Evolutionary conservation across 2,888 invertebrate species (phyloP), one percentile per base, ranked within the genome.

Genomic region (Cataglyphis cursor): DNA sequence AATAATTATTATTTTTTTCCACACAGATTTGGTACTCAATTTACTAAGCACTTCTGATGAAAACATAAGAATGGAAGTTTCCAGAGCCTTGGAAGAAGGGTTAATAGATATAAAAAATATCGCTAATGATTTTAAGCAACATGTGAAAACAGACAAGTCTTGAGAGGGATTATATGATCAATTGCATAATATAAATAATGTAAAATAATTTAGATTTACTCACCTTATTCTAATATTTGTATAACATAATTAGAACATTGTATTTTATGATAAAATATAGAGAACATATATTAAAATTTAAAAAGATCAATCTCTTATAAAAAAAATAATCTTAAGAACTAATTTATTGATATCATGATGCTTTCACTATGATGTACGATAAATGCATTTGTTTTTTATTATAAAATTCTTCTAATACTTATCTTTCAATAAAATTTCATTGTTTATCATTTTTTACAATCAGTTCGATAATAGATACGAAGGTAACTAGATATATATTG

Each of bases 11-110:
- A 8, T 48, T 35, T 85, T 88, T 88, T 87, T 89, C 89, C 88
- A 94, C 95, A 62, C 93, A 97, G 97, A 97, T 95, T 95, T 96
- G 88, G 97, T 97, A 0, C 95, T 97, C 18, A 95, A 96, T 91
- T 95, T 96, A 89, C 94, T 97, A 85, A 96, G 96, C 88, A 95
- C 95, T 18, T 95, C 96, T 12, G 95, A 95, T 24, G 95, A 95
- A 24, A 94, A 94, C 57, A 93, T 94, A 18, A 96, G 96, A 89
- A 94, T 95, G n/a, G 95, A 96, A 86, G 93, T 94, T 48, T 95
- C 95, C 0, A 95, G 94, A 75, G 95, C 96, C 82, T 92, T 97
- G 59, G 95, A 95, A 86, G 95, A 95, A 87, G 95, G 95, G 87
- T 94, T 96, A 81, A 89, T 94, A 6, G 91, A 92, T 41, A 95